Percentiles rank a stretch among this genome's conserved stretches.
Evolutionary conservation across 2,797 vertebrate species (phyloP).

Genomic region (Hippoglossus hippoglossus): DNA sequence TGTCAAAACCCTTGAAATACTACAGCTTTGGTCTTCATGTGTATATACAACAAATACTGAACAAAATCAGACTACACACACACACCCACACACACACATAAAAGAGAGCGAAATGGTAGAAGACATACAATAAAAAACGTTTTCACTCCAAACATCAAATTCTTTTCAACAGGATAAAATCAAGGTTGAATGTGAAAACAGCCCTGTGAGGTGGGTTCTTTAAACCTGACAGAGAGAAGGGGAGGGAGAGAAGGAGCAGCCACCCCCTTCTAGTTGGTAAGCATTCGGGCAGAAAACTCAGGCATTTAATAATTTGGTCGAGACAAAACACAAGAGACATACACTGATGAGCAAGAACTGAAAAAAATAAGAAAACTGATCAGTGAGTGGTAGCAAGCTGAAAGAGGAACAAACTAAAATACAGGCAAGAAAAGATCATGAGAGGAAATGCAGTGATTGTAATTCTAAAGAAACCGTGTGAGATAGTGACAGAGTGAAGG

Average conservation of each 20-base stretch:
- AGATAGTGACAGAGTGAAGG: slow-evolving; percentile 2
- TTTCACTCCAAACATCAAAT: slow-evolving; percentile 57
- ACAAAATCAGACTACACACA: neutral
- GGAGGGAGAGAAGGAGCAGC: slow-evolving; percentile 15
- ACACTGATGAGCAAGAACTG: neutral
- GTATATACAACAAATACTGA: slow-evolving; percentile 11
- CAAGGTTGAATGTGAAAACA: slow-evolving; percentile 54
- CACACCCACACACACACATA: neutral
- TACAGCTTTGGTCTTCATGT: neutral
- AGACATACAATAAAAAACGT: slow-evolving; percentile 41
- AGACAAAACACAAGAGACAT: neutral
- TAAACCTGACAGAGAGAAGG: slow-evolving; percentile 44
- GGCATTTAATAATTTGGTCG: slow-evolving; percentile 48
- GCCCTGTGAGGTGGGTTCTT: slow-evolving; percentile 63
- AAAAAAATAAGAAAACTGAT: neutral
- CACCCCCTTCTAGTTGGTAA: slow-evolving; percentile 53
- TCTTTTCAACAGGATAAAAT: slow-evolving; percentile 61
- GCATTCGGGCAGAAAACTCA: slow-evolving; percentile 67
- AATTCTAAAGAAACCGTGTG: slow-evolving; percentile 2
- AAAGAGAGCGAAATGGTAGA: slow-evolving; percentile 3
- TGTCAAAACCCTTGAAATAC: neutral
- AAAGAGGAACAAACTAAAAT: neutral
- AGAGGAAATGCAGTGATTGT: neutral
- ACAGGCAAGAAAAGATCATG: neutral
- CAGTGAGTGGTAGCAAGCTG: neutral